Evolutionary conservation across 2,113 vertebrate species (phyloP).

Genomic region (Lagopus leucura): DNA sequence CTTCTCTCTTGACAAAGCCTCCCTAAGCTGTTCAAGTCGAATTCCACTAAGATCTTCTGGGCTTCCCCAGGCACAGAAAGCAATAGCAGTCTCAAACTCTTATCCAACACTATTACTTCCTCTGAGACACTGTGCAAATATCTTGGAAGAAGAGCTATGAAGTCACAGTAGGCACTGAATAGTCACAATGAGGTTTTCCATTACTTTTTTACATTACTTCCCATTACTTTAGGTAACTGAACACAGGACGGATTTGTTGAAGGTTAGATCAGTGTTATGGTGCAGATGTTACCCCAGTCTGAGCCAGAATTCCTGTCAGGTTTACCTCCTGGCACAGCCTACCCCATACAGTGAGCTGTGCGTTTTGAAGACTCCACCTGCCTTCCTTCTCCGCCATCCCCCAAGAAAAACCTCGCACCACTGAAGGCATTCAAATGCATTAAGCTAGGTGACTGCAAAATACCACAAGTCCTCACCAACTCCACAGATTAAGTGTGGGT

Average conservation of each 20-base stretch:
- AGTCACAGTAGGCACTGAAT: neutral
- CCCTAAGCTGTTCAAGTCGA: neutral
- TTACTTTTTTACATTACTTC: no score
- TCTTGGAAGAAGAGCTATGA: neutral
- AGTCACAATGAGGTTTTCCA: neutral
- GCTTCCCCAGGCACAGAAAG: neutral
- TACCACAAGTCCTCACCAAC: conserved; percentile 14
- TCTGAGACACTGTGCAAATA: rapidly evolving
- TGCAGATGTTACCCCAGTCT: neutral
- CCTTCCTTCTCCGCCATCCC: neutral
- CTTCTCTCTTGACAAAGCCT: neutral
- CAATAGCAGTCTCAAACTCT: neutral
- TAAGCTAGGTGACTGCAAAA: conserved; percentile 43
- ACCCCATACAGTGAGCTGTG: neutral
- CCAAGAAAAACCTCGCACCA: neutral
- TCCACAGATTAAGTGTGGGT: neutral
- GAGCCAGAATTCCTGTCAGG: neutral
- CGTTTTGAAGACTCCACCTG: conserved; percentile 4
- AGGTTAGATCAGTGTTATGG: neutral
- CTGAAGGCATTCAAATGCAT: conserved; percentile 46
- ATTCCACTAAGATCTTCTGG: neutral
- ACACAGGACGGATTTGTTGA: neutral
- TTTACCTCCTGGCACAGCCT: neutral
- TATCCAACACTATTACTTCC: neutral
- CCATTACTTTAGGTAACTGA: neutral